Base-by-base conservation (phyloP, 2,888 invertebrate genomes). In the Ectemnius cavifrons region DNA sequence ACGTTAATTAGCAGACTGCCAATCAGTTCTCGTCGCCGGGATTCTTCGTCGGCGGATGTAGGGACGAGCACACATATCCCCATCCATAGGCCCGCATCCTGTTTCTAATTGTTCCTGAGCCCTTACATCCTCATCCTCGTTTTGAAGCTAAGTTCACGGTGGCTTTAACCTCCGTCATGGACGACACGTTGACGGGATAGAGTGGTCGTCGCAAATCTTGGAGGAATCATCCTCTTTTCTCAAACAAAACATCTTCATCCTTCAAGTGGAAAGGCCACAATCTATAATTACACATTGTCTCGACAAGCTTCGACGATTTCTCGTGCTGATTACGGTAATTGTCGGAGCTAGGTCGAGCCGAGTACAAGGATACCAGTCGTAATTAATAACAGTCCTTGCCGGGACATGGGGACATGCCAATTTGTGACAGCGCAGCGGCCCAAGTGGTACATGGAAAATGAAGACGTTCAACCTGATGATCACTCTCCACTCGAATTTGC, bases 21-120 rank as follows among this genome's bases (percentile, higher is more conserved):
- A 88, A 87, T 88, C 87, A 88, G 84, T 85, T 85, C 76, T 86
- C 86, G 86, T 88, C 86, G 86, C 88, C 87, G 85, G 72, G 77
- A 63, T 85, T 87, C 86, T 86, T 88, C 85, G 85, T 85, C 86
- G 76, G 80, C 81, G 57, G 58, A 63, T 62, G 64, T 59, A 1
- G 63, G 72, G 69, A 59, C 61, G 46, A 71, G 76, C 37, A 37
- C 37, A 11, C 84, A 82, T 23, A 23, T 82, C 81, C 83, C 78
- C 76, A 75, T 83, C 85, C 37, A 37, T 37, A 84, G 84, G 82
- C 83, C 77, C 84, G 77, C 87, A 87, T 89, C 88, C 88, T 87
- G 88, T 83, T 83, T 84, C 82, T 84, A 83, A 87, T 86, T 79
- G 68, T 72, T 60, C 79, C 11, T 11, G 37, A 37, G 37, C 37